phyloP scores from a whole-genome alignment of 2,888 invertebrate genomes.

The Clivina fossor region DNA sequence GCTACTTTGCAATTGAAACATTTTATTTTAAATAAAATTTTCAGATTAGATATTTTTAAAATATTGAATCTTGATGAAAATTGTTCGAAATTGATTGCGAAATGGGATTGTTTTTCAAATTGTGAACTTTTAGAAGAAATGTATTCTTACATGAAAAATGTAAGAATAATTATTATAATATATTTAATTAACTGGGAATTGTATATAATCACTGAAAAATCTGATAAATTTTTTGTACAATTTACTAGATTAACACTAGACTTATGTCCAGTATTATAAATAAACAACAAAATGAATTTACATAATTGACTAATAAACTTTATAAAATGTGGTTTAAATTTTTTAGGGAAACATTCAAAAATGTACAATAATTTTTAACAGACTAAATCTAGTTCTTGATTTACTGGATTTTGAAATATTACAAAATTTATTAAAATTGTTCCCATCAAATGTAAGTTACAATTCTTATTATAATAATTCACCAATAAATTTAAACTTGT shows the following conservation, averaged over 20 bases:
- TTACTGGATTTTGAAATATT: neutral
- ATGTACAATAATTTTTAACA: conserved; percentile 46
- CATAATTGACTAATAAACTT: too few species aligned
- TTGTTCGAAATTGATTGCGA: conserved; percentile 41
- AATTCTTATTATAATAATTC: neutral
- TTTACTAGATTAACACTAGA: too few species aligned
- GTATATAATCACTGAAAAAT: too few species aligned
- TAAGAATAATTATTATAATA: conserved; percentile 45
- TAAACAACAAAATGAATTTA: too few species aligned
- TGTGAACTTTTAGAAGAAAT: conserved; percentile 52
- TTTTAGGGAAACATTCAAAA: conserved; percentile 47
- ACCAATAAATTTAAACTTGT: conserved; percentile 34
- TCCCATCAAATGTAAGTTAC: too few species aligned
- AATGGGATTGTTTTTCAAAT: conserved; percentile 54
- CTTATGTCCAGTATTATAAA: too few species aligned
- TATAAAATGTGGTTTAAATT: too few species aligned
- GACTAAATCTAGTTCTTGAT: conserved; percentile 38
- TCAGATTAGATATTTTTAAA: conserved; percentile 53
- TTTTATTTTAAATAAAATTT: conserved; percentile 39
- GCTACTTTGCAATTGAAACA: conserved; percentile 13
- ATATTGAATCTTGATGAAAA: conserved; percentile 43
- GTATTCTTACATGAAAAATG: conserved; percentile 49
- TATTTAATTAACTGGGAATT: too few species aligned
- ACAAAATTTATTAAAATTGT: too few species aligned
- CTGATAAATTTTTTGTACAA: too few species aligned